Evolutionary conservation across 1,140 invertebrate genomes (phyloP).

Genomic region (Laupala kohalensis): DNA sequence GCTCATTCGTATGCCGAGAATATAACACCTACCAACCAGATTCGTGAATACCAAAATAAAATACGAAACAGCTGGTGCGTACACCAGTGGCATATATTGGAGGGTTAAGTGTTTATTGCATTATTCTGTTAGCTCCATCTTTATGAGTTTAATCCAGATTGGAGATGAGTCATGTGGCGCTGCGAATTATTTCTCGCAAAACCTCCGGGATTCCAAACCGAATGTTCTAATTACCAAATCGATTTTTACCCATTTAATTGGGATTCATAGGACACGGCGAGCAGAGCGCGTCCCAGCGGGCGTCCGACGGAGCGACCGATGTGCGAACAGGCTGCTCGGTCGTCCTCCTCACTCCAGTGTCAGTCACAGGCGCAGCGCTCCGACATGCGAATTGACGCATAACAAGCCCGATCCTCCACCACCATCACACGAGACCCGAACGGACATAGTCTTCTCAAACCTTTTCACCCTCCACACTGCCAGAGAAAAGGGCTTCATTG

Average conservation of each 20-base stretch:
- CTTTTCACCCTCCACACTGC: background rate
- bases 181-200: background rate
- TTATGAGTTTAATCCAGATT: background rate
- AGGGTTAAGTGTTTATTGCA: background rate
- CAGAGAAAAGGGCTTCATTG: no score
- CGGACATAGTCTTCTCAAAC: background rate
- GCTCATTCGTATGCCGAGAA: no score
- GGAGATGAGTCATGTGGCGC: background rate
- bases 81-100: background rate
- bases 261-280: background rate
- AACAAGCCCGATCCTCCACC: background rate
- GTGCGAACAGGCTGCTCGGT: background rate
- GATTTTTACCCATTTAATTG: background rate
- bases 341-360: background rate
- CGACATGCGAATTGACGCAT: background rate
- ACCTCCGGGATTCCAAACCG: background rate
- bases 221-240: background rate
- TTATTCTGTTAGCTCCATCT: background rate
- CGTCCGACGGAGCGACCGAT: no score
- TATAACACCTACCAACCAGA: no score
- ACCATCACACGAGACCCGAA: background rate
- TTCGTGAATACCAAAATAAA: no score
- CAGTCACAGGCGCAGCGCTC: background rate
- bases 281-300: background rate
- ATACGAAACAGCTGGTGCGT: background rate